A percentile compares a stretch with the other conserved stretches of the same genome.
These are phyloP conservation scores for Marcusenius ussheri DNA, from an alignment of 2,113 vertebrate species.

Conservation along the genomic window DNA sequence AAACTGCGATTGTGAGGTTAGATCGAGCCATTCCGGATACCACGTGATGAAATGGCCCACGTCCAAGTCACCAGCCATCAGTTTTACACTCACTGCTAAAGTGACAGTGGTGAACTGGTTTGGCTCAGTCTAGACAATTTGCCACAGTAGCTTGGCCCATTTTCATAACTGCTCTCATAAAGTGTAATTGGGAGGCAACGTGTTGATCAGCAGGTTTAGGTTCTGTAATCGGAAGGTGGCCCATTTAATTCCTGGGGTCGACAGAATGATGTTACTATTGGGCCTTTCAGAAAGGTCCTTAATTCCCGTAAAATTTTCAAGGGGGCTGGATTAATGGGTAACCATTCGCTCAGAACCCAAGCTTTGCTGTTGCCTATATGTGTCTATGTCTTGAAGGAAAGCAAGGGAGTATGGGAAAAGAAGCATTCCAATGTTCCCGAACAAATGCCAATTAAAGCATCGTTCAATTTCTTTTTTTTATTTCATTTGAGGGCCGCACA, in stretches of 20 bases:
- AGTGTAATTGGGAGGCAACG: slow-evolving; percentile 25
- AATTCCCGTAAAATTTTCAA: neutral
- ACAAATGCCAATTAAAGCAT: neutral
- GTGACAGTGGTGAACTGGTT: slow-evolving; percentile 23
- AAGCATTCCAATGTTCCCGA: neutral
- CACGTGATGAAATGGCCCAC: neutral
- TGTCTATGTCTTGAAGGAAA: neutral
- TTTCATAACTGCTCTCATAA: slow-evolving; percentile 46
- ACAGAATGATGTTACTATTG: neutral
- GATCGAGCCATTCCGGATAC: too few relatives aligned
- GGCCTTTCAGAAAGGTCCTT: neutral
- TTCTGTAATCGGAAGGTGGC: neutral
- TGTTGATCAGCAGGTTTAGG: neutral
- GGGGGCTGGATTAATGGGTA: neutral
- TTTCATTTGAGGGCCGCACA: neutral
- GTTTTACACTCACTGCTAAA: neutral
- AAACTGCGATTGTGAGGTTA: neutral
- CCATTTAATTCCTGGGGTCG: neutral
- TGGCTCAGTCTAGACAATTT: slow-evolving; percentile 42
- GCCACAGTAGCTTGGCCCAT: slow-evolving; percentile 37
- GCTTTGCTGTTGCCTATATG: neutral
- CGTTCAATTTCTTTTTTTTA: neutral
- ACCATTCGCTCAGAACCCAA: neutral
- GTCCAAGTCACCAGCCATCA: neutral
- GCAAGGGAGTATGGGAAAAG: neutral